Evolutionary conservation across 2,888 invertebrate genomes (phyloP), one percentile per base, ranked within the genome.

Genomic region (Lithophane semibrunnea): DNA sequence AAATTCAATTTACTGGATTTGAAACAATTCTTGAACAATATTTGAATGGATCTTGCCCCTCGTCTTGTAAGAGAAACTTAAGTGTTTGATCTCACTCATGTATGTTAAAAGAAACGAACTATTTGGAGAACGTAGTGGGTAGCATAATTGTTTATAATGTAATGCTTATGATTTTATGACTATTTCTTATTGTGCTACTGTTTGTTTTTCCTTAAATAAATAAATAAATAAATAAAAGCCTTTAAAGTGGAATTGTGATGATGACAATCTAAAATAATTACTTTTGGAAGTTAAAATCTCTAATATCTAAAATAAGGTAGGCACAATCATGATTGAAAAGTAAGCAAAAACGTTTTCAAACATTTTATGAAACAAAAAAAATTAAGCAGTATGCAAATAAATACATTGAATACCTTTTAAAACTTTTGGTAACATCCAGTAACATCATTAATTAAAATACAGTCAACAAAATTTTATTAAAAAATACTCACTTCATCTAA

Each of bases 401-500:
- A 42, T 29, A 79, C 54, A 56, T 1, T 37, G 12, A 61, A 83
- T 37, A 63, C 61, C 67, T 68, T 47, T 64, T 5, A 24, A 63
- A 67, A 83, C 13, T 66, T 65, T 42, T 47, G 1, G 4, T 9
- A 42, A 44, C 21, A 63, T 13, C 37, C 10, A 12, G 21, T 37
- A 63, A 9, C 13, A 42, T 0, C 13, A 44, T 9, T 7, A 58
- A 56, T 54, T 21, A 21, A 49, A 44, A 63, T 9, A 37, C 21
- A 18, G 4, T 7, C 0, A 13, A 8, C 5, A 52, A 3, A 16
- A 16, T 24, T 60, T 13, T 29, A 12, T 12, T 18, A 29, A n/a
- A 37, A 67, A 68, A 72, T 86, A 94, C 96, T 95, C 82, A 96
- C 97, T 91, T 97, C 97, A 79, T 97, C 97, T 84, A 97, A 94